Evolutionary conservation across 1,140 invertebrate species (phyloP), one percentile per base, ranked within the genome.

Genomic region (Sarcophaga peregrina): DNA sequence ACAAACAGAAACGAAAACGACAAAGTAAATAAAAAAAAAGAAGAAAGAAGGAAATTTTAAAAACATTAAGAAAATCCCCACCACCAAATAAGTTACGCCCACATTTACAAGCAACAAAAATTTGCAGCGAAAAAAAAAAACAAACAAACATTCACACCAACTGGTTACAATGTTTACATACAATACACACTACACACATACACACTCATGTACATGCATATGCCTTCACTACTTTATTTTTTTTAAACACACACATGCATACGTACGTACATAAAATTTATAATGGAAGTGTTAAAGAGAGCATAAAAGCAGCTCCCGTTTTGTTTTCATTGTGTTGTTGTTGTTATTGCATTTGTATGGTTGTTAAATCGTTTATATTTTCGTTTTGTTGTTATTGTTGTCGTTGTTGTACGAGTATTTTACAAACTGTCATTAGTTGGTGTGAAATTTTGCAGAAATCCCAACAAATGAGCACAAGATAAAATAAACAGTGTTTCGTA

Each of bases 71-170:
- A 58, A 58, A 58, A 58, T 58, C 54, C 54, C 54, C 54, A 58
- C 54, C 15, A 58, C n/a, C n/a, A 78, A 50, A 50, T 78, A 78
- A 50, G 75, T 78, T 50, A 78, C 75, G 75, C 75, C 75, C 75
- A 78, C 75, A 78, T 78, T 78, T 78, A 78, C 75, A 78, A 78
- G 50, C 25, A 37, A 37, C 25, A 37, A 52, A 78, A 78, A 78
- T 78, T 78, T 78, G 25, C 75, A 78, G n/a, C 62, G 20, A 68
- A 68, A 25, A 10, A 50, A 78, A 76, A 76, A 47, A 76, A 76
- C 13, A 47, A 72, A 72, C 62, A 72, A 37, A 76, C 45, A 58
- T 7, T 15, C 54, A n/a, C 54, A 58, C 13, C 25, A 37, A 58
- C 54, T n/a, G n/a, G 11, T 58, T 58, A 58, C 54, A 58, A n/a